Conservation (phyloP, 2,888 invertebrate species). For the Dendrolimus pini region DNA sequence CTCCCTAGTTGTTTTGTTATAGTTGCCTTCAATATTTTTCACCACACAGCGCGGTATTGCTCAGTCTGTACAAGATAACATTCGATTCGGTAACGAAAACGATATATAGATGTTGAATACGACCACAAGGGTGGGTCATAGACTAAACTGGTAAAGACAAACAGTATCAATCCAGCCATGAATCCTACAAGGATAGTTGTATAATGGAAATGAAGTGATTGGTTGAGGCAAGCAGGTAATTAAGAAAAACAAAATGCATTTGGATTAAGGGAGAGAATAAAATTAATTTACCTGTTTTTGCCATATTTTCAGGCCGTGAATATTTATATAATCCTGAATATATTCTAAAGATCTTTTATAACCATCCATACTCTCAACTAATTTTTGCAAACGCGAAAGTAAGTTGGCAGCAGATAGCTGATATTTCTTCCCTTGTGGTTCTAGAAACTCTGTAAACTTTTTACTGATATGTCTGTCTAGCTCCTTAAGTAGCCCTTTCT, state of each 20-base stretch:
- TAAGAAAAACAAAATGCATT: not conserved
- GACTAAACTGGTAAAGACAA: no score
- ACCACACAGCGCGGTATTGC: no score
- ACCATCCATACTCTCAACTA: conserved; percentile 93
- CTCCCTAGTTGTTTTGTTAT: no score
- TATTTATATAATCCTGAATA: conserved; percentile 97
- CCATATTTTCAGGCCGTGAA: conserved; percentile 96
- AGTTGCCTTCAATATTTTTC: no score
- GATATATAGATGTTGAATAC: no score
- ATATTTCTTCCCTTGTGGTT: conserved; percentile 75
- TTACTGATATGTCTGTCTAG: conserved; percentile 79
- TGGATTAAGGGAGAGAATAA: no score
- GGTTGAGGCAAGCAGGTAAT: not conserved
- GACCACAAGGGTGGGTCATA: no score
- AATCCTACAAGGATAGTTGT: no score
- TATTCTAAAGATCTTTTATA: conserved; percentile 97
- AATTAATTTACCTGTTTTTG: conserved; percentile 86
- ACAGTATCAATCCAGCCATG: no score
- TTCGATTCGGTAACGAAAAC: no score
- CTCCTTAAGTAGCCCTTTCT: conserved; percentile 97
- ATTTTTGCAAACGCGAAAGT: conserved; percentile 78
- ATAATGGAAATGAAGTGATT: not conserved
- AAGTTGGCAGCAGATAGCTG: conserved; percentile 62
- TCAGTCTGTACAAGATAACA: no score
- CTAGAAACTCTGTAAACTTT: conserved; percentile 60